Percentiles rank a stretch among this genome's conserved stretches.
These are phyloP conservation scores for Drosophila leonis DNA, from an alignment of 2,888 invertebrate genomes.

Conservation along the genomic window DNA sequence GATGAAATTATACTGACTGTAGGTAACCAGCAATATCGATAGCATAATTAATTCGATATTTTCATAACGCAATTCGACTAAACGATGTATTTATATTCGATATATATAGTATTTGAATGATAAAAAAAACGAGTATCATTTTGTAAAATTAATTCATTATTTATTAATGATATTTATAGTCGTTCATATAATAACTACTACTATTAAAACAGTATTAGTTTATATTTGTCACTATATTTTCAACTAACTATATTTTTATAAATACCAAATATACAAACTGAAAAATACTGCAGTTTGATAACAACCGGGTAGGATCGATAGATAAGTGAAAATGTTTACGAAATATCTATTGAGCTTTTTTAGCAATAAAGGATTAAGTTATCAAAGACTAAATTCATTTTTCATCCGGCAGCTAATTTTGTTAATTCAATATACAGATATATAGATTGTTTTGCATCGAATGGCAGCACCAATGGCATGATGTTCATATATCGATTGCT, in stretches of 20 bases:
- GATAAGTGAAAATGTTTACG: neutral
- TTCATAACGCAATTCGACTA: neutral
- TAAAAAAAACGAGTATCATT: neutral
- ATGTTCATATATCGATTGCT: conserved; percentile 10
- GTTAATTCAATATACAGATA: neutral
- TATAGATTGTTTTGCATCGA: neutral
- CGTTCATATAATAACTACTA: neutral
- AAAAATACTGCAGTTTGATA: neutral
- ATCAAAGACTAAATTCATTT: too few species aligned
- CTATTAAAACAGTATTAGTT: neutral
- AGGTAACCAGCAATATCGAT: conserved; percentile 40
- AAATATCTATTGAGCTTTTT: too few species aligned
- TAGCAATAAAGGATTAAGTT: too few species aligned
- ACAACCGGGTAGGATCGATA: neutral
- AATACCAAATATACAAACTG: neutral
- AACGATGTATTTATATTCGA: conserved; percentile 23
- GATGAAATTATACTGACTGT: conserved; percentile 66
- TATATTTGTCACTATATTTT: neutral
- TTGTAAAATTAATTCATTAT: neutral
- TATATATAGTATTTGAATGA: neutral
- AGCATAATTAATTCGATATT: conserved; percentile 7
- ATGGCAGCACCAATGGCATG: neutral
- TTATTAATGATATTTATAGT: neutral
- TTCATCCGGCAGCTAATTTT: neutral
- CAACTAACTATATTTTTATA: neutral